Evolutionary conservation across 2,888 invertebrate genomes (phyloP), one percentile per base, ranked within the genome.

Genomic region (Polylopha cassiicola): DNA sequence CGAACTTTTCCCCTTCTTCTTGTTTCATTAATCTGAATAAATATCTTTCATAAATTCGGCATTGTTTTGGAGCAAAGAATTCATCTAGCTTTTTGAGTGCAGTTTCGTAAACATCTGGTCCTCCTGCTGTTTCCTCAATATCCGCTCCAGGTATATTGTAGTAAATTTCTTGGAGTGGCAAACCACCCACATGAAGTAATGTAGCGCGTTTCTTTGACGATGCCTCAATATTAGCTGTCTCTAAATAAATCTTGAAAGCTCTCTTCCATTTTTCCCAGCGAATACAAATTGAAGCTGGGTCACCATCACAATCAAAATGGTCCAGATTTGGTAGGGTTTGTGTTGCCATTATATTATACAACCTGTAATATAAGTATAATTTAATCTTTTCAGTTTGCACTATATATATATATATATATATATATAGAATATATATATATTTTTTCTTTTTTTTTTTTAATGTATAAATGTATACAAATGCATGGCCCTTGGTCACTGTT

Each of bases 61-160:
- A 47, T 34, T 49, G 49, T n/a, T 47, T 46, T 2, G 47, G 46
- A 4, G 34, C 6, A 17, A 50, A 50, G 11, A 36, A 50, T 2
- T 27, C 33, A 15, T 50, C 38, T 2, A 50, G 8, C 20, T 47
- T 50, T 3, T 8, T 8, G 13, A 44, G 29, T 4, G 44, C 50
- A 11, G 27, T 22, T 9, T 44, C 7, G 20, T 39, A 48, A 4
- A 44, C 27, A 13, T 47, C 39, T 18, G 16, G 17, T 1, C 27
- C 18, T 6, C 37, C 28, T 6, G 5, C 14, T 7, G 11, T 5
- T 18, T 38, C 37, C 5, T 23, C 30, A 8, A 11, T 22, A 17
- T 39, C 28, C n/a, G 48, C 32, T n/a, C 30, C 46, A 3, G 42
- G 46, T 3, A 48, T 8, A 21, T 39, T 31, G 21, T 14, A 39